phyloP scores from a whole-genome alignment of 2,113 vertebrate species.

The Poicephalus gulielmi region DNA sequence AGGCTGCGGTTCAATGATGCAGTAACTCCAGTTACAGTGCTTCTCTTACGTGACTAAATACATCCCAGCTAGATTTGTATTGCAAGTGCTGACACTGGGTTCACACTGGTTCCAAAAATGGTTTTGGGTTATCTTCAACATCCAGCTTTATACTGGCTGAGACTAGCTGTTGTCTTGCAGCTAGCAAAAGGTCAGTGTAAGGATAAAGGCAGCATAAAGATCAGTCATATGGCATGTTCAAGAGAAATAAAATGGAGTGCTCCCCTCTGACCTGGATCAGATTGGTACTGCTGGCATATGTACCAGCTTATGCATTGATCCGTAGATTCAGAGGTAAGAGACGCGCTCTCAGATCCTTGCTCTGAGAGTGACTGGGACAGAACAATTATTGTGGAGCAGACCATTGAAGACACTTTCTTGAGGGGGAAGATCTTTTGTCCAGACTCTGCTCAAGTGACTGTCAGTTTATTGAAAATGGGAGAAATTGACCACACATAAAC shows the following conservation, averaged over 20 bases:
- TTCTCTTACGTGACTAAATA: neutral
- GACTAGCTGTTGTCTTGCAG: neutral
- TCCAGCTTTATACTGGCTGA: neutral
- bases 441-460: neutral
- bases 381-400: neutral
- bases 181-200: neutral
- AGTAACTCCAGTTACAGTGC: neutral
- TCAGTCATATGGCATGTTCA: neutral
- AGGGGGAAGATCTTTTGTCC: neutral
- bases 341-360: neutral
- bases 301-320: neutral
- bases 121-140: neutral
- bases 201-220: neutral
- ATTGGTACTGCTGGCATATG: neutral
- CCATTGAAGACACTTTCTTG: neutral
- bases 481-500: neutral
- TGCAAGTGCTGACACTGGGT: neutral
- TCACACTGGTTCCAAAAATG: neutral
- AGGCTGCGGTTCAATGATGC: neutral
- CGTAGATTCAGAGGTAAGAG: neutral
- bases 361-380: neutral
- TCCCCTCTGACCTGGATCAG: neutral
- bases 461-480: neutral
- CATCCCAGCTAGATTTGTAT: neutral
- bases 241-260: neutral